Evolutionary conservation across 1,140 invertebrate genomes (phyloP).

Genomic region (Pygmarrhopalites habei): DNA sequence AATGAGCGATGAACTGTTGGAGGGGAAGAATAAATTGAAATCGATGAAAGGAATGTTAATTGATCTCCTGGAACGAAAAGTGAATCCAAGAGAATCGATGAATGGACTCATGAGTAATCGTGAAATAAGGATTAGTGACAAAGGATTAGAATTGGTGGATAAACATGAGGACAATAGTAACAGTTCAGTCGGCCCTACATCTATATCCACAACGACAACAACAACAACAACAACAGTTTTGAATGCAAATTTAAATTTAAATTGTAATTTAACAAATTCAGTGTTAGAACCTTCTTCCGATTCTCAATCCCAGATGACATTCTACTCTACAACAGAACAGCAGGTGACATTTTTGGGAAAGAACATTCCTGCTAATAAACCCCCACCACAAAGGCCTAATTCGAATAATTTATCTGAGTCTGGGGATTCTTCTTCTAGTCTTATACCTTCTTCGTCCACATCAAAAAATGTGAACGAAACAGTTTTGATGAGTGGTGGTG

Average conservation of each 20-base stretch:
- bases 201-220: background rate
- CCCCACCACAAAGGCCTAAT: no score
- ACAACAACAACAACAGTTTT: no score
- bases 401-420: background rate
- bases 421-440: background rate
- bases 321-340: slow-evolving; percentile 18
- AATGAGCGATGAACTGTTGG: background rate
- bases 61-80: slow-evolving; percentile 58
- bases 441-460: slow-evolving; percentile 4
- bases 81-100: slow-evolving; percentile 53
- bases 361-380: background rate
- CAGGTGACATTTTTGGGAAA: background rate
- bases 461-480: background rate
- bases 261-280: no score
- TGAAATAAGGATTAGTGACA: slow-evolving; percentile 55
- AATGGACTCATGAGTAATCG: slow-evolving; percentile 53
- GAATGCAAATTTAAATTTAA: no score
- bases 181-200: slow-evolving; percentile 17
- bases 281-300: background rate
- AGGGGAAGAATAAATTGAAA: slow-evolving; percentile 42
- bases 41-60: slow-evolving; percentile 59
- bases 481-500: slow-evolving; percentile 8
- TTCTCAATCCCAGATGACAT: slow-evolving; percentile 27
- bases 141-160: slow-evolving; percentile 55
- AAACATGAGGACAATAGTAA: slow-evolving; percentile 40